Evolutionary conservation across 1,140 invertebrate species (phyloP).

Genomic region (Geopemphigus sp.): DNA sequence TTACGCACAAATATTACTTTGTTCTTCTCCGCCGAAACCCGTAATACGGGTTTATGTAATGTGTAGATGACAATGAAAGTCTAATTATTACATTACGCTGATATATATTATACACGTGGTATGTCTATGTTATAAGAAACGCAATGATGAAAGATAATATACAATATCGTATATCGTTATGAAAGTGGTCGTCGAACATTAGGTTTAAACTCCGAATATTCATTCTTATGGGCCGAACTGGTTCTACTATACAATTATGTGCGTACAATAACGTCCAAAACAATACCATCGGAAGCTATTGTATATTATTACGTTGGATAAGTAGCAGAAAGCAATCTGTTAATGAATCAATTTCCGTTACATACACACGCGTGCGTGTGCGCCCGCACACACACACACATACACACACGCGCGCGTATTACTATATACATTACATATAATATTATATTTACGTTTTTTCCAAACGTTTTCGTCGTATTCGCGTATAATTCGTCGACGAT

Average conservation of each 20-base stretch:
- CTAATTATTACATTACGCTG: slow-evolving; percentile 26
- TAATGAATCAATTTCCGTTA: too few species aligned
- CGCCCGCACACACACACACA: too few species aligned
- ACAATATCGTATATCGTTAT: neutral
- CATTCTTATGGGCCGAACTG: neutral
- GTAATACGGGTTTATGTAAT: slow-evolving; percentile 23
- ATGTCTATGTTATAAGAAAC: slow-evolving; percentile 2
- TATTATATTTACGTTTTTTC: too few species aligned
- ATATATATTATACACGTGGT: neutral
- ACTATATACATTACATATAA: too few species aligned
- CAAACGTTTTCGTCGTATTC: too few species aligned
- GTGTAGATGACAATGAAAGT: slow-evolving; percentile 4
- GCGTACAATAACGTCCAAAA: neutral
- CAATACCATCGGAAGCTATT: slow-evolving; percentile 4
- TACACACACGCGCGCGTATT: too few species aligned
- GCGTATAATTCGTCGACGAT: too few species aligned
- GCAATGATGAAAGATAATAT: too few species aligned
- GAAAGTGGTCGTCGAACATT: slow-evolving; percentile 3
- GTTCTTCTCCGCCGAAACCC: slow-evolving; percentile 17
- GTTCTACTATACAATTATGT: neutral
- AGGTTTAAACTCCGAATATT: neutral
- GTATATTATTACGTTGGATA: neutral
- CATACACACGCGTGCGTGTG: too few species aligned
- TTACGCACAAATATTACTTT: neutral
- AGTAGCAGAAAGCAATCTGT: slow-evolving; percentile 22